A percentile compares a stretch with the other conserved stretches of the same genome.
phyloP scores from a whole-genome alignment of 2,797 vertebrate species.

The Anabacerthia variegaticeps region DNA sequence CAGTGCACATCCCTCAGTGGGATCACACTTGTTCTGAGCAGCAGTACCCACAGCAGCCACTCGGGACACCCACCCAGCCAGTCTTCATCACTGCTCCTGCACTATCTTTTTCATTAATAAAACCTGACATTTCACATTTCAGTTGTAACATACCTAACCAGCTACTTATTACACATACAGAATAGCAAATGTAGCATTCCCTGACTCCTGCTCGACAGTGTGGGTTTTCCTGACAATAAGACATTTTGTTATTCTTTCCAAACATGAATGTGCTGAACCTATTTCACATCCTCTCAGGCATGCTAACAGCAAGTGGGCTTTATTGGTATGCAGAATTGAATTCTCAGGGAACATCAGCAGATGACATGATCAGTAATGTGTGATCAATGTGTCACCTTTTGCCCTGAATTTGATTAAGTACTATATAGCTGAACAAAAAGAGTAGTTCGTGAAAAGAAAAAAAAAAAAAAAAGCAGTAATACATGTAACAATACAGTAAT shows the following conservation, averaged over 20 bases:
- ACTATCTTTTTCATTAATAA: slow-evolving; percentile 60
- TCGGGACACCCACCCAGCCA: slow-evolving; percentile 4
- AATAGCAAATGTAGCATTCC: slow-evolving; percentile 27
- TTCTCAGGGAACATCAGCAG: slow-evolving; percentile 63
- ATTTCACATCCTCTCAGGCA: slow-evolving; percentile 72
- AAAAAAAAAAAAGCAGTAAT: background rate
- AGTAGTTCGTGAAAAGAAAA: slow-evolving; percentile 26
- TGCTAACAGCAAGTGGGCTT: slow-evolving; percentile 57
- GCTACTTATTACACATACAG: slow-evolving; percentile 29
- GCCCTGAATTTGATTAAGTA: slow-evolving; percentile 80
- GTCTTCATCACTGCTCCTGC: slow-evolving; percentile 2
- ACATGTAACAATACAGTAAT: background rate
- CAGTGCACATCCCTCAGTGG: background rate
- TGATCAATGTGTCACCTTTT: slow-evolving; percentile 80
- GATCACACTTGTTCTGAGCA: background rate
- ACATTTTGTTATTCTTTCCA: slow-evolving; percentile 75
- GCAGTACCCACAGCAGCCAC: background rate
- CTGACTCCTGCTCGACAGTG: slow-evolving; percentile 19
- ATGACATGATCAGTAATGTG: slow-evolving; percentile 73
- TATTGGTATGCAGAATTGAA: slow-evolving; percentile 75
- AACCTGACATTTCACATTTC: slow-evolving; percentile 63
- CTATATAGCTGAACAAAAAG: slow-evolving; percentile 28
- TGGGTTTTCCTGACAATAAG: slow-evolving; percentile 49
- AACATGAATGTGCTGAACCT: slow-evolving; percentile 67
- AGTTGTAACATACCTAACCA: slow-evolving; percentile 42